Base-by-base conservation (phyloP, 2,888 invertebrate genomes). In the Sympetrum striolatum region DNA sequence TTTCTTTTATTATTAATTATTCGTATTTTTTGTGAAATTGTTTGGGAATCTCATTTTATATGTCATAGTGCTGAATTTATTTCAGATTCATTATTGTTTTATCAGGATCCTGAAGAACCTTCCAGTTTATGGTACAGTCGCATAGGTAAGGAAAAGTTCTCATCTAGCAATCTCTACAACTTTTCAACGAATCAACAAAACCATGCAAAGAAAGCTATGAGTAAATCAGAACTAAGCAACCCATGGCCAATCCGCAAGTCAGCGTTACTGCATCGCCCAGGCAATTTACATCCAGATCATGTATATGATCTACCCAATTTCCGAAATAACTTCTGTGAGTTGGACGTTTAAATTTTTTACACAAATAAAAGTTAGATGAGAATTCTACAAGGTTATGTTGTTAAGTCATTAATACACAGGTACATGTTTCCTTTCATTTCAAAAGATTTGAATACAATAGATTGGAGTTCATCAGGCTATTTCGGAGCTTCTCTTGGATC, bases 241-340 rank as follows among this genome's bases (percentile, higher is more conserved):
- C 60, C 60, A 37, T 86, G 86, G 86, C 60, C 86, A 6, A 58
- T 86, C 2, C 58, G 60, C 8, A 86, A 60, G 64, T 60, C 37
- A n/a, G 86, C 58, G 2, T n/a, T 86, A 6, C 35, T 35, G 37
- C 58, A 86, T 60, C 86, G 86, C 53, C 86, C 86, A 14, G 60
- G 86, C 35, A 86, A 35, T 37, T 60, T 86, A 86, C 37, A n/a
- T 8, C 86, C 86, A 22, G 86, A 86, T 48, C 60, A 86, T 86
- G 86, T 86, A 4, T 86, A 86, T 86, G 86, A 86, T 86, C 86
- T 86, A n/a, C 86, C 86, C 35, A 86, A 86, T 22, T 37, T 60
- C n/a, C 18, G 60, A n/a, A 86, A 86, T 31, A 60, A 48, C n/a
- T 86, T 86, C 39, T 86, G 86, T 86, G 12, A 86, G 86, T 12